Conservation (phyloP, 92 coral and sea anemone species). For the Hydrozoanthus gracilis region DNA sequence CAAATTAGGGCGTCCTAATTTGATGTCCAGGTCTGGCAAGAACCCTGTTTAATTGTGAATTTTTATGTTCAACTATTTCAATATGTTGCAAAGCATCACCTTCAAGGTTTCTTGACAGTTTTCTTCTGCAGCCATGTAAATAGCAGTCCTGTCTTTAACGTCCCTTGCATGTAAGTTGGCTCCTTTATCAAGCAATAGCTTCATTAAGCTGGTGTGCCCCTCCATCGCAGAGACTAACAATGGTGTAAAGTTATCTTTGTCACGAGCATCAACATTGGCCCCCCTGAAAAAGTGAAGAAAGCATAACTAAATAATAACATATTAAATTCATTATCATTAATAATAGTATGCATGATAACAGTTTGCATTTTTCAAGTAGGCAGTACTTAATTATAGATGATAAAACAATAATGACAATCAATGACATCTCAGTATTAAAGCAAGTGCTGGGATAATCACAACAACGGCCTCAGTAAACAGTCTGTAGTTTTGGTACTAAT, state of each 20-base stretch:
- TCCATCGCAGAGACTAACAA: constrained; percentile 75
- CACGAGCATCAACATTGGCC: constrained; percentile 86
- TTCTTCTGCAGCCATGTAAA: constrained; percentile 91
- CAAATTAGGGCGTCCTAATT: no score
- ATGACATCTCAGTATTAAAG: no score
- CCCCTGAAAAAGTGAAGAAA: constrained; percentile 62
- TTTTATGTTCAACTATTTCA: no score
- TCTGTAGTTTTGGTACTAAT: no score
- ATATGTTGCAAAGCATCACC: constrained; percentile 50
- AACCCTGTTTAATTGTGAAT: no score
- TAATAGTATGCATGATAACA: no score
- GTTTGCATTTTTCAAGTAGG: no score
- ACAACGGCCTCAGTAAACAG: no score
- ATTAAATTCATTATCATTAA: not conserved
- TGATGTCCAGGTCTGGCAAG: no score
- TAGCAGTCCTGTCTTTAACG: constrained; percentile 80
- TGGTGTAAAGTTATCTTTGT: constrained; percentile 94
- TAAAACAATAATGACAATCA: no score
- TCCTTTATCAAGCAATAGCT: constrained; percentile 64
- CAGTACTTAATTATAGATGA: no score
- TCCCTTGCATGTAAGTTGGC: constrained; percentile 77
- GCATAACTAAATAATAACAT: not conserved
- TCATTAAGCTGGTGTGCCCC: constrained; percentile 73
- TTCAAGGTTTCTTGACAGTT: constrained; percentile 81
- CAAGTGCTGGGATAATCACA: no score